These are phyloP conservation scores for Oscheius sp. DNA, from an alignment of 2,888 invertebrate genomes.

Conservation along the genomic window DNA sequence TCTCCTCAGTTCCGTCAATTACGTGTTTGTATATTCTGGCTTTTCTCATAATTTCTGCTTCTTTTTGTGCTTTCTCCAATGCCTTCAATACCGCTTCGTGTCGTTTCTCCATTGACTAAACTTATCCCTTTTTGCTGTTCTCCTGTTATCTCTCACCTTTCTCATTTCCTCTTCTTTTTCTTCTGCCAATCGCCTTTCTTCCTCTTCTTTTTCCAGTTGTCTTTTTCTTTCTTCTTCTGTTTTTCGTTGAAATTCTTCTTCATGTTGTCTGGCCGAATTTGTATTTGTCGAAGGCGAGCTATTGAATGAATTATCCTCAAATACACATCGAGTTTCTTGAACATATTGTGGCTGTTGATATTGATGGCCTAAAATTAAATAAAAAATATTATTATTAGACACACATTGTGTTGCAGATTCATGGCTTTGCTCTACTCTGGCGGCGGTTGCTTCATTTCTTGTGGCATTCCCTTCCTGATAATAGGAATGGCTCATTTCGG, in stretches of 20 bases:
- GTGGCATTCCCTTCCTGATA: neutral
- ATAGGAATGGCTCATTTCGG: no score
- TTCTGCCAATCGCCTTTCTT: neutral
- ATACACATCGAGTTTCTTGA: no score
- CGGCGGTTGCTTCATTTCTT: neutral
- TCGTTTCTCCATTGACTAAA: slow-evolving; percentile 42
- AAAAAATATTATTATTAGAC: neutral
- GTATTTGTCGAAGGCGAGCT: neutral
- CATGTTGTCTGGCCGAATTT: neutral
- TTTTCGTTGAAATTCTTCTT: neutral
- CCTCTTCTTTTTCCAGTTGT: slow-evolving; percentile 12
- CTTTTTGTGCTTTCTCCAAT: slow-evolving; percentile 48
- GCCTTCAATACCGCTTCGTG: slow-evolving; percentile 43
- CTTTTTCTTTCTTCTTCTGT: neutral
- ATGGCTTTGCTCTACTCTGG: neutral
- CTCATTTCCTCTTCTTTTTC: slow-evolving; percentile 24
- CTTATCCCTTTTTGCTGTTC: no score
- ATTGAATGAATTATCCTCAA: no score
- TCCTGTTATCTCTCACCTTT: neutral
- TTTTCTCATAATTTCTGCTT: slow-evolving; percentile 48
- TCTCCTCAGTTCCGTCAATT: slow-evolving; percentile 43
- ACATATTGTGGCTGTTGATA: neutral
- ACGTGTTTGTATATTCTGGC: slow-evolving; percentile 53
- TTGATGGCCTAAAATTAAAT: neutral
- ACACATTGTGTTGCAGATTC: neutral